These are phyloP conservation scores for Cynopterus sphinx DNA, from an alignment of 2,797 vertebrate species.

Conservation along the genomic window DNA sequence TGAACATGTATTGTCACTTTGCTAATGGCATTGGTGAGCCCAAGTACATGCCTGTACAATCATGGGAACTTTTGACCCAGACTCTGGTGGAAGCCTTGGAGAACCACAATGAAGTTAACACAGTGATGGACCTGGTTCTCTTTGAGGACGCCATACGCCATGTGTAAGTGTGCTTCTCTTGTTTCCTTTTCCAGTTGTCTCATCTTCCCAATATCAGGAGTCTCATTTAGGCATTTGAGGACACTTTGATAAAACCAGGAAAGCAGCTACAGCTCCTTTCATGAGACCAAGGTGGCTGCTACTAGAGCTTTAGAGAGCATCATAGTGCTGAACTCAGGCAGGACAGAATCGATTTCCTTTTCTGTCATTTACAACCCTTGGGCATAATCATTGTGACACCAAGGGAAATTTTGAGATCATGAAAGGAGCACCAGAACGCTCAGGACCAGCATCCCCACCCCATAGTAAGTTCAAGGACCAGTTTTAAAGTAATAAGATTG, in stretches of 20 bases:
- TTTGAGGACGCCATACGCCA: constrained; percentile 97
- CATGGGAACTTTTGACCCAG: constrained; percentile 91
- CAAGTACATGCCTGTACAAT: constrained; percentile 90
- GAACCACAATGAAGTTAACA: constrained; percentile 93
- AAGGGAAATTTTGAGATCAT: background rate
- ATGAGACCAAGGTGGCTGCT: background rate
- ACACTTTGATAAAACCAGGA: background rate
- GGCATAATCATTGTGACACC: background rate
- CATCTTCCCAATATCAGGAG: background rate
- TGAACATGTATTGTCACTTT: constrained; percentile 96
- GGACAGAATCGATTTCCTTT: background rate
- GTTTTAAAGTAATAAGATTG: background rate
- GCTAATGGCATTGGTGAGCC: constrained; percentile 90
- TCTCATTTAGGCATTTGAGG: background rate
- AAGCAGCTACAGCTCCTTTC: background rate
- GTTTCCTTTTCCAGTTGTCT: background rate
- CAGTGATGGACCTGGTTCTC: constrained; percentile 93
- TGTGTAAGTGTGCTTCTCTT: constrained; percentile 87
- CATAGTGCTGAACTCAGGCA: background rate
- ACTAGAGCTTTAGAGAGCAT: background rate
- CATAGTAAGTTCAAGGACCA: background rate
- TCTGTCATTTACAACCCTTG: background rate
- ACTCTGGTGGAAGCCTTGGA: constrained; percentile 92
- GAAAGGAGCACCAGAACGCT: background rate
- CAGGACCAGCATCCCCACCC: background rate